Percentiles rank a stretch among this genome's conserved stretches.
These are phyloP conservation scores for Torymus tubicola DNA, from an alignment of 2,888 invertebrate species.

Conservation along the genomic window DNA sequence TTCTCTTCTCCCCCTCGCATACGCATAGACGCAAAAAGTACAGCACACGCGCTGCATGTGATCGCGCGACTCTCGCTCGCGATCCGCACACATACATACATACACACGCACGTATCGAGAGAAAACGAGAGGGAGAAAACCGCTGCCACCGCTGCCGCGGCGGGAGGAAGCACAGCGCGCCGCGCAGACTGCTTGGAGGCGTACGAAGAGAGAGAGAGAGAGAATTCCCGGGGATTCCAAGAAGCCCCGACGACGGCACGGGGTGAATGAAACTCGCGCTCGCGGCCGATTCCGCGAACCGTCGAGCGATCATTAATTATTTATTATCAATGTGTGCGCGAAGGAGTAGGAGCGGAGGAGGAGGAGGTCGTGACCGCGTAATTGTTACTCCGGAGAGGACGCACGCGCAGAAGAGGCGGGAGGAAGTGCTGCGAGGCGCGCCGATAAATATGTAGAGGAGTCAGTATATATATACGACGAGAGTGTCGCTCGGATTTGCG, in stretches of 20 bases:
- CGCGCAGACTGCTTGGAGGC: conserved; percentile 41
- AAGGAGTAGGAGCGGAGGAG: neutral
- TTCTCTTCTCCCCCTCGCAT: no score
- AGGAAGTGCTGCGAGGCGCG: neutral
- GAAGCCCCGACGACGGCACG: conserved; percentile 25
- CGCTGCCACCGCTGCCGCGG: neutral
- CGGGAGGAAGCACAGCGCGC: conserved; percentile 17
- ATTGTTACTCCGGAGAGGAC: conserved; percentile 41
- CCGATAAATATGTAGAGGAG: conserved; percentile 35
- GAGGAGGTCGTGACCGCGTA: conserved; percentile 43
- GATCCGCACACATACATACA: no score
- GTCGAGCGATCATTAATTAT: conserved; percentile 48
- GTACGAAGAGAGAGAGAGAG: neutral
- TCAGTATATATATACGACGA: neutral
- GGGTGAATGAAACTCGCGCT: conserved; percentile 47
- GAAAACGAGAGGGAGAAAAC: conserved; percentile 26
- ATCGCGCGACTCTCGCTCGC: no score
- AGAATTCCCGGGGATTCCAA: conserved; percentile 32
- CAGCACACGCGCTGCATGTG: no score
- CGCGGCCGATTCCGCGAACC: conserved; percentile 26
- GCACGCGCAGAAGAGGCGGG: neutral
- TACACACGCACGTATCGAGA: neutral
- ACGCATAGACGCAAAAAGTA: no score
- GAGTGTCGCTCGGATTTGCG: no score
- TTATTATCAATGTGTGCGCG: conserved; percentile 42